Evolutionary conservation across 2,888 invertebrate species (phyloP).

Genomic region (Campoletis raptor): DNA sequence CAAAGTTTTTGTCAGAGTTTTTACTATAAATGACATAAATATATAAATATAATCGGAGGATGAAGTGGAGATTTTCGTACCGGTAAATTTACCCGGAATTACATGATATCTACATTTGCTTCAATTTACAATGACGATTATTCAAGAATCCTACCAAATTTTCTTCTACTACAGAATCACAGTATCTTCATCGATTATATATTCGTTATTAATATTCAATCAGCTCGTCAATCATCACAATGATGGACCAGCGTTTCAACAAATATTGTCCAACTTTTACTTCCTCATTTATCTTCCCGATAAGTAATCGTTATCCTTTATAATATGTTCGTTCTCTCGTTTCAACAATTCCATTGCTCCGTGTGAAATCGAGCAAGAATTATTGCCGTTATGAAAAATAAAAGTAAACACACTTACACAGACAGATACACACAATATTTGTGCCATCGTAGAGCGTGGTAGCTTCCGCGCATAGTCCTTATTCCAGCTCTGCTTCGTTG

Average conservation of each 20-base stretch:
- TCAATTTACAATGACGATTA: conserved; percentile 25
- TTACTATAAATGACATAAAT: conserved; percentile 51
- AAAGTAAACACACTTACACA: conserved; percentile 31
- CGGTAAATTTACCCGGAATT: conserved; percentile 32
- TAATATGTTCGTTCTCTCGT: background rate
- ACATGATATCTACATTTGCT: conserved; percentile 16
- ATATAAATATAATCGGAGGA: conserved; percentile 14
- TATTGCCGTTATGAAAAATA: conserved; percentile 37
- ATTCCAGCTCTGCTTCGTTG: conserved; percentile 83
- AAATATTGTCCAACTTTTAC: conserved; percentile 11
- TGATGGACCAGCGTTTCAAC: conserved; percentile 9
- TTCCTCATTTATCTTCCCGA: conserved; percentile 50
- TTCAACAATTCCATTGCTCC: conserved; percentile 31
- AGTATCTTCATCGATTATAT: conserved; percentile 11
- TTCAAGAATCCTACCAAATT: conserved; percentile 12
- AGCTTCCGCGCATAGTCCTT: conserved; percentile 82
- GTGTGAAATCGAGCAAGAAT: conserved; percentile 35
- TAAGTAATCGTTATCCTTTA: conserved; percentile 34
- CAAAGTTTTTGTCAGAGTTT: conserved; percentile 58
- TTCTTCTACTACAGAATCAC: background rate
- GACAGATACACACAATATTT: conserved; percentile 68
- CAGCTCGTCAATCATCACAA: conserved; percentile 14
- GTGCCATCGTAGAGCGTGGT: conserved; percentile 84
- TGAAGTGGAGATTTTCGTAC: conserved; percentile 44
- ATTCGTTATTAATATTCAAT: conserved; percentile 17